Conservation (phyloP, 2,888 invertebrate genomes). For the Drosophila suboccidentalis region DNA sequence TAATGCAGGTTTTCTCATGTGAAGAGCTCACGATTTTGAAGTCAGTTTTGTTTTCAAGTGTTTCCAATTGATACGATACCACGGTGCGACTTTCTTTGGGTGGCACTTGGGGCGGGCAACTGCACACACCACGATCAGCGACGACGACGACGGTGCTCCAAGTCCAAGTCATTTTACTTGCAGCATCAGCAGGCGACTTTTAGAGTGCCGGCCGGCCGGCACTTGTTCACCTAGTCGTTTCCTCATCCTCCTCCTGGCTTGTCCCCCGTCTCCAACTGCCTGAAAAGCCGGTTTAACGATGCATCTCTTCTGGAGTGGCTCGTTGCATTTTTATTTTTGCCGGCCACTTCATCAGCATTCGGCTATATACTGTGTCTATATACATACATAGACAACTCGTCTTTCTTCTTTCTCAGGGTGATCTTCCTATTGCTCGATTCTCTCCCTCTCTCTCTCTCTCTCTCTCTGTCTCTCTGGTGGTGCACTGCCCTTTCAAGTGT, state of each 20-base stretch:
- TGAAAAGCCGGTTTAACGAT: conserved; percentile 67
- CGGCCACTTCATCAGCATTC: conserved; percentile 60
- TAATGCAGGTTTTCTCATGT: conserved; percentile 57
- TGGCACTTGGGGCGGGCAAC: conserved; percentile 32
- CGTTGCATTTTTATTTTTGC: conserved; percentile 62
- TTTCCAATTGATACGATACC: conserved; percentile 43
- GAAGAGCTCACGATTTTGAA: conserved; percentile 47
- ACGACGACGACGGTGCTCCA: conserved; percentile 9
- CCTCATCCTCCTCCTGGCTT: not conserved
- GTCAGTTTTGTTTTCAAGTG: conserved; percentile 39
- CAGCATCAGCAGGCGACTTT: conserved; percentile 36
- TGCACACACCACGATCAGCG: conserved; percentile 15
- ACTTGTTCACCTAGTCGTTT: conserved; percentile 57
- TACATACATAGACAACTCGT: conserved; percentile 38
- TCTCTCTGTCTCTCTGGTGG: conserved; percentile 16
- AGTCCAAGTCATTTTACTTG: conserved; percentile 36
- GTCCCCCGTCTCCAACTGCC: conserved; percentile 26
- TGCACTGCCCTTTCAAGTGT: conserved; percentile 50
- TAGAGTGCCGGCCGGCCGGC: conserved; percentile 54
- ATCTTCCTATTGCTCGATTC: conserved; percentile 25
- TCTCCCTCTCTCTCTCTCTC: not conserved
- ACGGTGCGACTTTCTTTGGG: conserved; percentile 60
- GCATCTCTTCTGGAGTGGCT: conserved; percentile 64
- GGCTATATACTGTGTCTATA: conserved; percentile 36
- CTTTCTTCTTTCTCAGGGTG: conserved; percentile 24